Conservation (phyloP, 1,140 invertebrate genomes). For the Amphibalanus amphitrite region DNA sequence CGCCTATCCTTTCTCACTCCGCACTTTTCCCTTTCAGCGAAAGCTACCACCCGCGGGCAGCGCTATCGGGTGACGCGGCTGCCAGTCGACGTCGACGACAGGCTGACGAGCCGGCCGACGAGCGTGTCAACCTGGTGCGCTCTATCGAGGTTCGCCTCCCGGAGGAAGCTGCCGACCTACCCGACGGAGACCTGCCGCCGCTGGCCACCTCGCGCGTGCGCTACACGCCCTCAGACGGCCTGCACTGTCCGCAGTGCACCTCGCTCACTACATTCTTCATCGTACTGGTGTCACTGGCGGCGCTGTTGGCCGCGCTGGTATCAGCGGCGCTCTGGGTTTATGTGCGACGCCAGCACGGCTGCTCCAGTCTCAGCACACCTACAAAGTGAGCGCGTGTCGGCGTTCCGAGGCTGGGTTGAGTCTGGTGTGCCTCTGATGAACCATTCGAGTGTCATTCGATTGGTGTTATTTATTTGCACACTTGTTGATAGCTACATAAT, state of each 20-base stretch:
- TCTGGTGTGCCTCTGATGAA: too few species aligned
- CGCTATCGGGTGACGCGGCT: neutral
- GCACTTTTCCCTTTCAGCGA: too few species aligned
- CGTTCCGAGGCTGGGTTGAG: too few species aligned
- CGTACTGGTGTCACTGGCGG: neutral
- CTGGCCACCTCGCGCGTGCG: neutral
- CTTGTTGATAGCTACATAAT: too few species aligned
- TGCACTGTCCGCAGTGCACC: neutral
- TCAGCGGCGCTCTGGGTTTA: neutral
- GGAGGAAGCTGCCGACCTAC: constrained; percentile 9
- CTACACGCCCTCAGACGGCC: neutral
- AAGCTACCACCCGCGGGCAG: constrained; percentile 11
- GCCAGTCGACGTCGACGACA: constrained; percentile 11
- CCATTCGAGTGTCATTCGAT: too few species aligned
- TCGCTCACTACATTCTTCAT: neutral
- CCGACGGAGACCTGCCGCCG: neutral
- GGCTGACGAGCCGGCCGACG: constrained; percentile 4
- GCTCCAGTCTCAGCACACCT: neutral
- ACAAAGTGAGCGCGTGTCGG: neutral
- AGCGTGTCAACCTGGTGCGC: constrained; percentile 11
- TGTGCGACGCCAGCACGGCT: neutral
- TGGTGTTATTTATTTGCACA: too few species aligned
- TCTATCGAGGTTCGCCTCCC: constrained; percentile 13
- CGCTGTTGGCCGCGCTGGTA: neutral
- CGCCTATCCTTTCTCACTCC: too few species aligned